A percentile compares a stretch with the other conserved stretches of the same genome.
phyloP scores from a whole-genome alignment of 2,113 vertebrate genomes.

The Tragelaphus scriptus region DNA sequence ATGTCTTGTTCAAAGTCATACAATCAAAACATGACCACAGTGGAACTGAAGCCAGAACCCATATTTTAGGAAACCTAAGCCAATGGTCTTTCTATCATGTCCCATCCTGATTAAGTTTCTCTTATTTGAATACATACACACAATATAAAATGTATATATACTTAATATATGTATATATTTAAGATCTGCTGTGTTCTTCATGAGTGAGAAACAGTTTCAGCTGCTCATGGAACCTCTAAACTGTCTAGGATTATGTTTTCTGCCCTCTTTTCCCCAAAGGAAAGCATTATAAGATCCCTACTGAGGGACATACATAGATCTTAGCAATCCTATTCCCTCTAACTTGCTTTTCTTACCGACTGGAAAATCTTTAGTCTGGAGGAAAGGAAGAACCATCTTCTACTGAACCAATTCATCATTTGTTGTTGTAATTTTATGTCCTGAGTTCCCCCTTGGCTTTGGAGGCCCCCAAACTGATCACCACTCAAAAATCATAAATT shows the following conservation, averaged over 20 bases:
- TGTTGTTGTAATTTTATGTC: neutral
- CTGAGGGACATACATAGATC: neutral
- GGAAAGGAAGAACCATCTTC: neutral
- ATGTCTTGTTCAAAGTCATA: neutral
- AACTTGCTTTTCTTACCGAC: neutral
- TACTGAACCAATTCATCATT: neutral
- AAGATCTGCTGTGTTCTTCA: neutral
- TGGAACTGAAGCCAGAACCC: neutral
- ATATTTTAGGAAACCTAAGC: neutral
- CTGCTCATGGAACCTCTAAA: neutral
- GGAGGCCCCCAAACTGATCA: neutral
- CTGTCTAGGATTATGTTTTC: neutral
- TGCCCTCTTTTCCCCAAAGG: neutral
- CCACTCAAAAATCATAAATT: conserved; percentile 26
- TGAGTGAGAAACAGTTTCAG: neutral
- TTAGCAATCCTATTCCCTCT: neutral
- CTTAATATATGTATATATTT: neutral
- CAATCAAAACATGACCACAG: neutral
- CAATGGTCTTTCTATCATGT: neutral
- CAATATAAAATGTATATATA: neutral
- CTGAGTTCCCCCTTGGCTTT: conserved; percentile 1
- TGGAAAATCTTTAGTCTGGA: neutral
- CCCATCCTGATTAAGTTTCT: neutral
- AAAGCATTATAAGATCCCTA: neutral
- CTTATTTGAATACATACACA: neutral